Percentiles rank a stretch among this genome's conserved stretches.
phyloP scores from a whole-genome alignment of 2,113 vertebrate genomes.

The Chaenocephalus aceratus region DNA sequence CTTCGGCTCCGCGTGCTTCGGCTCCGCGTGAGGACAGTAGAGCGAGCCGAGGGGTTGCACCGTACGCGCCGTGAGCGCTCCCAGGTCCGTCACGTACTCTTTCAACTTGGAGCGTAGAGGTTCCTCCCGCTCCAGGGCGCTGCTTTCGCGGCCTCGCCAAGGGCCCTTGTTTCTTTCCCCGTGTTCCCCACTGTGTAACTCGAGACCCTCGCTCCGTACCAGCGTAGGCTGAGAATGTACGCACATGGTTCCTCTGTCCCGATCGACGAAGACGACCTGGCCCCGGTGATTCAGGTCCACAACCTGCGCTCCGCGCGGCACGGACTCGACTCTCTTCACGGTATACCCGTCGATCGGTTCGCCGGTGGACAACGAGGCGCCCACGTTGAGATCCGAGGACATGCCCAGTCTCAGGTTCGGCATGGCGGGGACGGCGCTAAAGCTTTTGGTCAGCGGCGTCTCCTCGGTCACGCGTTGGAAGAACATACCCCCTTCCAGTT shows the following conservation, averaged over 20 bases:
- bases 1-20: not conserved
- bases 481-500: not conserved
- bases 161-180: too few species aligned
- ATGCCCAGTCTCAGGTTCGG: conserved; percentile 5
- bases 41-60: not conserved
- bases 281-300: not conserved
- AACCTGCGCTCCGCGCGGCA: not conserved
- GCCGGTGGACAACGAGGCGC: not conserved
- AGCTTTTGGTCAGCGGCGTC: not conserved
- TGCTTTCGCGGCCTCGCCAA: too few species aligned
- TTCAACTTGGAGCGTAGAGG: not conserved
- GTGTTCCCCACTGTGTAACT: not conserved
- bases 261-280: not conserved
- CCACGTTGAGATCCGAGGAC: conserved; percentile 1
- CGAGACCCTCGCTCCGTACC: not conserved
- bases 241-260: not conserved
- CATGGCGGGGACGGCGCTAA: not conserved
- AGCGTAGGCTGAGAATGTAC: not conserved
- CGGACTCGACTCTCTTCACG: fast-evolving
- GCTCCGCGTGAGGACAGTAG: not conserved
- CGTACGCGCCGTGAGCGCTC: too few species aligned
- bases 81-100: not conserved
- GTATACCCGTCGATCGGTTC: too few species aligned
- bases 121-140: not conserved
- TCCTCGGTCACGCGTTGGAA: not conserved